Evolutionary conservation across 2,113 vertebrate species (phyloP), one percentile per base, ranked within the genome.

Genomic region (Arizona elegans): DNA sequence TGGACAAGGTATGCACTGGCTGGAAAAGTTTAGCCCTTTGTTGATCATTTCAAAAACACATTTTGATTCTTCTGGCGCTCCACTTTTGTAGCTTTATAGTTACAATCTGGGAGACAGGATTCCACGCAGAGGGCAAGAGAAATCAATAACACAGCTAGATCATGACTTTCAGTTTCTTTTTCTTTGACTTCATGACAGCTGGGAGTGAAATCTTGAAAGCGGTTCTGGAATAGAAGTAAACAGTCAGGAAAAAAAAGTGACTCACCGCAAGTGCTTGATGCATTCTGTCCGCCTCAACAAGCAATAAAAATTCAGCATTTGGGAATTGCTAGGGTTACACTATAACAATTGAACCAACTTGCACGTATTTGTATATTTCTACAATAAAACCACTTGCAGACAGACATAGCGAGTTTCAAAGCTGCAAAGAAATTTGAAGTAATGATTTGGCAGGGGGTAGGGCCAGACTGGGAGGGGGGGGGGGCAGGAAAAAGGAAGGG

Each of bases 201-300:
- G 99, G 99, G 58, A 99, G 96, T 0, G 98, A 98, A 95, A 99
- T 99, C 98, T 99, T 99, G 96, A 99, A 99, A 93, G 98, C 99
- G 93, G 99, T 99, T 97, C 99, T 99, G 94, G 54, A 98, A 97
- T 21, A 5, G 95, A 43, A 43, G 8, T 21, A 17, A 81, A 81
- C 8, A 43, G 2, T 95, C 0, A 75, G 24, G 24, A 23, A 59
- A 55, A 92, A 90, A 50, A n/a, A 33, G 93, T 52, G 90, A 87
- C 56, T 93, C 38, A 54, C 7, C 8, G 3, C 65, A 33, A n/a
- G 13, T 8, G 21, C 4, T 29, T n/a, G 3, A 15, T 58, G 9
- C 29, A 10, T 90, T 53, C 65, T n/a, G 26, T 5, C 8, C 15
- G 3, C 52, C 5, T 15, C 38, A 13, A 33, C 33, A 85, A 23